These are phyloP conservation scores for Aplochiton taeniatus DNA, from an alignment of 2,797 vertebrate genomes.

Conservation along the genomic window DNA sequence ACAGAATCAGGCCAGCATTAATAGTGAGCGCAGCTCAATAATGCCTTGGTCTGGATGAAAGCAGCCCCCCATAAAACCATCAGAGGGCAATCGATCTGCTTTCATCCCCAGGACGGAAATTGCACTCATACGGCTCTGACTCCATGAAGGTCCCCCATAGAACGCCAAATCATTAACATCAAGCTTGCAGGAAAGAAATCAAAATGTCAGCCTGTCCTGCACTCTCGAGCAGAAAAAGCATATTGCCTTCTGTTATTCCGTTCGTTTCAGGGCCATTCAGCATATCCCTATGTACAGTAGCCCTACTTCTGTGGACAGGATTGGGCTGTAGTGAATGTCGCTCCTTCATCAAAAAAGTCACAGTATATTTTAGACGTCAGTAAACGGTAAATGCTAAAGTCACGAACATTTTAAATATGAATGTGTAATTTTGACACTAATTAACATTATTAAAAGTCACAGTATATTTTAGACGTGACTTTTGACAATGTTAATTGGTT, in stretches of 20 bases:
- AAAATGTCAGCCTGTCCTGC: slow-evolving; percentile 72
- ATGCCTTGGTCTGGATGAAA: slow-evolving; percentile 76
- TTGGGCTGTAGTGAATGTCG: slow-evolving; percentile 10
- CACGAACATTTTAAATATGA: no score
- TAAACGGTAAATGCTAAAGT: no score
- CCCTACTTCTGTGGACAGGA: slow-evolving; percentile 21
- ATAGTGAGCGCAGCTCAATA: slow-evolving; percentile 71
- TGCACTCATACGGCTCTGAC: slow-evolving; percentile 76
- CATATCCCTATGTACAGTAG: slow-evolving; percentile 29
- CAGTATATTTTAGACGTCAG: no score
- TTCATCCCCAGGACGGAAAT: slow-evolving; percentile 77
- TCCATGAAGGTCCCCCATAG: slow-evolving; percentile 72
- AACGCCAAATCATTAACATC: slow-evolving; percentile 77
- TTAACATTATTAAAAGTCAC: no score
- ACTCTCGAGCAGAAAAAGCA: slow-evolving; percentile 62
- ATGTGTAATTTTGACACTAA: no score
- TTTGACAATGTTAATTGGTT: no score
- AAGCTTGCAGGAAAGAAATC: slow-evolving; percentile 76
- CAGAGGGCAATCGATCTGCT: slow-evolving; percentile 78
- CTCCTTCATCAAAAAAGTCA: slow-evolving; percentile 1
- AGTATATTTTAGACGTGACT: no score
- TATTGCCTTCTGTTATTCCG: slow-evolving; percentile 50
- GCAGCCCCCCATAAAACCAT: slow-evolving; percentile 62
- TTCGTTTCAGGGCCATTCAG: slow-evolving; percentile 37
- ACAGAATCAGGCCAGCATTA: slow-evolving; percentile 68